Base-by-base conservation (phyloP, 2,888 invertebrate genomes). In the Drosophila peninsularis region DNA sequence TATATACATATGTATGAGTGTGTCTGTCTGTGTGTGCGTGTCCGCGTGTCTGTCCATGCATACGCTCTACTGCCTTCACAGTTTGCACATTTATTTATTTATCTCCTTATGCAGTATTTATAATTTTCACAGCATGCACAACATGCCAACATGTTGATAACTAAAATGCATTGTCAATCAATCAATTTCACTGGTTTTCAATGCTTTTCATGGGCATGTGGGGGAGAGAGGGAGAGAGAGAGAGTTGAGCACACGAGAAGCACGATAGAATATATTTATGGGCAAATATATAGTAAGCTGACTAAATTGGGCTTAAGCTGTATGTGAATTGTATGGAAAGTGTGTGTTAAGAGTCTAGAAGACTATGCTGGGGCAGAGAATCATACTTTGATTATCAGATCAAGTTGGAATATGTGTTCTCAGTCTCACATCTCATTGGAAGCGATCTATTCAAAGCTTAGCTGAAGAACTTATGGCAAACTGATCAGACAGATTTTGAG, bases 91-190 rank as follows among this genome's bases (percentile, higher is more conserved):
- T 21, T 52, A 45, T 57, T 58, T 62, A 57, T 62, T 57, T 45
- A 64, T 64, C 42, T 52, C 3, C 14, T 7, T 24, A 19, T 44
- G 30, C 14, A 42, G 21, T 53, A 52, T 62, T 53, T 24, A 74
- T 50, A 3, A 19, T 56, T 32, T 50, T 34, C 47, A 54, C 73
- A 45, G 56, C 50, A 62, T 62, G 65, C 58, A 34, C 52, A 41
- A 34, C 56, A 41, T 60, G 45, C 42, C 30, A 47, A 60, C 34
- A 62, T 78, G 21, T 47, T 78, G 42, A 63, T 61, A 52, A 30
- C 55, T 45, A 41, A 60, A 56, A 39, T 78, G 17, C 63, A 42
- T 36, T 61, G 50, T 52, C 63, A 64, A 62, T 64, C 78, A 78
- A 73, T 74, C 73, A 62, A 41, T 21, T 71, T 39, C 21, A 9